Conservation (phyloP, 2,888 invertebrate genomes). For the Apodemia duryi region DNA sequence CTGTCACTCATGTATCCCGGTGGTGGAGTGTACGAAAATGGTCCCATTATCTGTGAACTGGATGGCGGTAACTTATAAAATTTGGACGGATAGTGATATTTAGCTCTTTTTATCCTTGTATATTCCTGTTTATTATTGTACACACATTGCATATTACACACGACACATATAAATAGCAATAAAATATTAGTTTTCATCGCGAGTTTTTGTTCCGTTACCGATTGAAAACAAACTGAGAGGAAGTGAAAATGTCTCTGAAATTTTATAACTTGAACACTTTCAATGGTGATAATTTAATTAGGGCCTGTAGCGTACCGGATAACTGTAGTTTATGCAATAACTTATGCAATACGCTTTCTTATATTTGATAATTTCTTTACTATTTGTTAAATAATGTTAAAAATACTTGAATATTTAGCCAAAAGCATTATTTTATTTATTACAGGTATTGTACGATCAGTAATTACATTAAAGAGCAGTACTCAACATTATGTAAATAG, state of each 20-base stretch:
- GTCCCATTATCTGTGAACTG: constrained; percentile 41
- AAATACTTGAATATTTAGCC: not conserved
- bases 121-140: constrained; percentile 32
- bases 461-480: too few species aligned
- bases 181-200: constrained; percentile 20
- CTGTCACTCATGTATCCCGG: constrained; percentile 43
- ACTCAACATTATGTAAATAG: too few species aligned
- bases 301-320: constrained; percentile 37
- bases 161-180: constrained; percentile 37
- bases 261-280: constrained; percentile 65
- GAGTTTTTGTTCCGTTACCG: constrained; percentile 11
- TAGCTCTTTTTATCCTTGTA: constrained; percentile 55
- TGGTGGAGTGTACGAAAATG: constrained; percentile 58
- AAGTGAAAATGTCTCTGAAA: constrained; percentile 44
- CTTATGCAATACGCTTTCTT: constrained; percentile 36
- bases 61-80: constrained; percentile 53
- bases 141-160: constrained; percentile 42
- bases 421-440: too few species aligned
- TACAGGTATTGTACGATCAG: too few species aligned
- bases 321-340: constrained; percentile 35
- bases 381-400: not conserved
- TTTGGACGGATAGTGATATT: constrained; percentile 51
- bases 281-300: constrained; percentile 69
- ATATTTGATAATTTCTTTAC: constrained; percentile 18
- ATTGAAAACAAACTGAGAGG: constrained; percentile 51